phyloP scores from a whole-genome alignment of 2,113 vertebrate genomes.

The Menidia beryllina region DNA sequence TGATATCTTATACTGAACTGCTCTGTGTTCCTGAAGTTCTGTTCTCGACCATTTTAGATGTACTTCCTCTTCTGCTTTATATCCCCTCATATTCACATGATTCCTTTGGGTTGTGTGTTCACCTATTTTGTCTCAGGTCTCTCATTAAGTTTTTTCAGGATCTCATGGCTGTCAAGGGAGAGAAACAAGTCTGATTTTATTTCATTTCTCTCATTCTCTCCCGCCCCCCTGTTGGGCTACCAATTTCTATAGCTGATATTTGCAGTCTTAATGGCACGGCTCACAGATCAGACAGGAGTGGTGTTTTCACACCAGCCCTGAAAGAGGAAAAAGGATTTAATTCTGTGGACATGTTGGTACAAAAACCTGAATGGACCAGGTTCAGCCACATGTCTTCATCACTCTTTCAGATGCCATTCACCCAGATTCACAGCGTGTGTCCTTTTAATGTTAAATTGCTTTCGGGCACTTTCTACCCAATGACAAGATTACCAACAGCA shows the following conservation, averaged over 20 bases:
- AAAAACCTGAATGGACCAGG: neutral
- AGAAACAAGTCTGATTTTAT: slow-evolving; percentile 46
- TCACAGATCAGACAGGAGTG: neutral
- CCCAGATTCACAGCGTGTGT: too few species aligned
- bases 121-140: slow-evolving; percentile 67
- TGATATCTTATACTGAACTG: slow-evolving; percentile 19
- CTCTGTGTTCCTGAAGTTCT: slow-evolving; percentile 47
- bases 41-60: slow-evolving; percentile 70
- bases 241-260: slow-evolving; percentile 15
- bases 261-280: slow-evolving; percentile 2
- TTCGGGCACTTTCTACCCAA: too few species aligned
- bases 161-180: slow-evolving; percentile 53
- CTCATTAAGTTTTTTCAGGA: slow-evolving; percentile 60
- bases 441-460: too few species aligned
- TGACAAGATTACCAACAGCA: too few species aligned
- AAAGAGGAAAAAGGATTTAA: neutral
- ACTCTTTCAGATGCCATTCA: too few species aligned
- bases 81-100: slow-evolving; percentile 54
- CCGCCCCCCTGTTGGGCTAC: slow-evolving; percentile 23
- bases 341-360: neutral
- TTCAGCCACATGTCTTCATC: neutral
- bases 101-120: slow-evolving; percentile 65
- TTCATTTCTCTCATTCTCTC: slow-evolving; percentile 34
- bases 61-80: slow-evolving; percentile 68
- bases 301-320: neutral